Evolutionary conservation across 2,113 vertebrate genomes (phyloP), one percentile per base, ranked within the genome.

Genomic region (Callipepla californica): DNA sequence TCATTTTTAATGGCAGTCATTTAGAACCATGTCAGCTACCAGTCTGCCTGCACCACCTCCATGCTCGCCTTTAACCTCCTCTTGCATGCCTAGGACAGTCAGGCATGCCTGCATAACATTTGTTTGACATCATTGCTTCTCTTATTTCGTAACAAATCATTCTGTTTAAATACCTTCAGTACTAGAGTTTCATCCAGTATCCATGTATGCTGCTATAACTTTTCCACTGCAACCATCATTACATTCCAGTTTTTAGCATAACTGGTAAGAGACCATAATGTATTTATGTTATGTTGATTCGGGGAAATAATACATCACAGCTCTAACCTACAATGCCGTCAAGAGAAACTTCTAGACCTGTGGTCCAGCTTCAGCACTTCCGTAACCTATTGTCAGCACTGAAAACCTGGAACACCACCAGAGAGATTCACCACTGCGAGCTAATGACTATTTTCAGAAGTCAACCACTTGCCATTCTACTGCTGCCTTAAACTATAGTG

Each of bases 401-500:
- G 96, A 96, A 97, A 96, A 97, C 96, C 97, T 95, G 93, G 94
- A 96, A 93, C 96, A 85, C 87, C 94, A 96, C 97, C 96, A 95
- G 83, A 94, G 96, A 93, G 96, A 94, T 95, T 97, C 96, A 95
- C 94, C 95, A 91, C 96, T 96, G 92, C 95, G 94, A 97, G 96
- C 96, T 95, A 96, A 95, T 30, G 92, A 97, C 97, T 97, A 83
- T 97, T 97, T 75, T 94, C 86, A 94, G 79, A 97, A 96, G 97
- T 97, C 97, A 97, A 98, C 97, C 97, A 97, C 97, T 98, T 98
- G 95, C 97, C 96, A 96, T 97, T 98, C 98, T 97, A 97, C 96
- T 90, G 97, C 98, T 98, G 98, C 98, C 98, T 98, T 98, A 98
- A 98, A 98, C 97, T 97, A 47, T 95, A 98, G 98, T 98, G 98